These are phyloP conservation scores for Amiota minor DNA, from an alignment of 2,888 invertebrate species.

Conservation along the genomic window DNA sequence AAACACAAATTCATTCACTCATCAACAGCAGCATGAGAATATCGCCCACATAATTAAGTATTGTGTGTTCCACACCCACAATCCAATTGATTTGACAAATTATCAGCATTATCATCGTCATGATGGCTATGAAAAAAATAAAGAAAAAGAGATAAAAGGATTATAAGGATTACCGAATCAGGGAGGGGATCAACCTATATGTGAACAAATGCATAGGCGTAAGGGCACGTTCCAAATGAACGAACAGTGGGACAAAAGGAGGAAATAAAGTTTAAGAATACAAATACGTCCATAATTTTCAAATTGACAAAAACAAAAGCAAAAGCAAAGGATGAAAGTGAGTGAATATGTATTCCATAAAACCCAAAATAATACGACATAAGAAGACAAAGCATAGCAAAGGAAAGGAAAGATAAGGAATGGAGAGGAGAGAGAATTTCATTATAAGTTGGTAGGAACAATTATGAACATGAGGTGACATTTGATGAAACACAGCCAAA, in stretches of 20 bases:
- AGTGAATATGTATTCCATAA: too few species aligned
- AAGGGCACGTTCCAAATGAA: neutral
- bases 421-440: too few species aligned
- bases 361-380: too few species aligned
- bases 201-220: constrained; percentile 34
- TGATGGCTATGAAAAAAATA: neutral
- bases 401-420: too few species aligned
- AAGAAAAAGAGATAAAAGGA: constrained; percentile 16
- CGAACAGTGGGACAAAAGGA: neutral
- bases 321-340: too few species aligned
- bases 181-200: constrained; percentile 44
- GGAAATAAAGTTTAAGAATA: neutral
- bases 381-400: too few species aligned
- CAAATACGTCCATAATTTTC: neutral
- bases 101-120: neutral
- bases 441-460: too few species aligned
- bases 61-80: constrained; percentile 42
- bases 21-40: neutral
- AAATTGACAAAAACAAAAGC: constrained; percentile 10
- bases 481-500: constrained; percentile 6
- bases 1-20: too few species aligned
- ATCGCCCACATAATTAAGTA: constrained; percentile 58
- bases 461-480: too few species aligned
- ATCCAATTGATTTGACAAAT: constrained; percentile 16
- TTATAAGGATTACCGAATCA: constrained; percentile 16